A percentile compares a stretch with the other conserved stretches of the same genome.
phyloP scores from a whole-genome alignment of 2,113 vertebrate species.

The Hippoglossus stenolepis region DNA sequence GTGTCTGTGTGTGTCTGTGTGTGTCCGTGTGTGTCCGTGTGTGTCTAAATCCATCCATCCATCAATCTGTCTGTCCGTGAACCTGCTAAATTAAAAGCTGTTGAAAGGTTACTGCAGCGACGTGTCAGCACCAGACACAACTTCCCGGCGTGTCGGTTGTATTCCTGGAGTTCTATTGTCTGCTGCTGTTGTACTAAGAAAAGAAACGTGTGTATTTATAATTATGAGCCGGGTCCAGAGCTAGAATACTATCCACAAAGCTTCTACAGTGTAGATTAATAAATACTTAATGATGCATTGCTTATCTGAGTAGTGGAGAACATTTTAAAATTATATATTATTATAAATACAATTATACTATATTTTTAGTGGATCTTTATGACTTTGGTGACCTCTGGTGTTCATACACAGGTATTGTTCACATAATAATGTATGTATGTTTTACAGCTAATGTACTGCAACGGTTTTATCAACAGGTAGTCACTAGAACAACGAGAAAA shows the following conservation, averaged over 20 bases:
- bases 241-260: no score
- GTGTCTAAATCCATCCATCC: conserved; percentile 42
- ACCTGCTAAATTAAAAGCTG: conserved; percentile 70
- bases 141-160: conserved; percentile 26
- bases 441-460: no score
- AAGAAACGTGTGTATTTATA: no score
- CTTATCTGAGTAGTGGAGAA: no score
- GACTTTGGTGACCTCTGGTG: conserved; percentile 2
- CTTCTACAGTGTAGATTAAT: no score
- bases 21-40: not conserved
- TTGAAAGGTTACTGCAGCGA: conserved; percentile 50
- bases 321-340: no score
- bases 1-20: not conserved
- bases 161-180: conserved; percentile 53
- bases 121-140: conserved; percentile 25
- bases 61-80: conserved; percentile 43
- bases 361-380: not conserved
- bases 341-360: no score
- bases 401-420: not conserved
- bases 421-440: no score
- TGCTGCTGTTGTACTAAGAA: not conserved
- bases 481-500: no score
- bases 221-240: no score
- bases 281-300: no score
- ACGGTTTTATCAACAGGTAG: no score